Base-by-base conservation (phyloP, 2,797 vertebrate genomes). In the Bradypodion ventrale region DNA sequence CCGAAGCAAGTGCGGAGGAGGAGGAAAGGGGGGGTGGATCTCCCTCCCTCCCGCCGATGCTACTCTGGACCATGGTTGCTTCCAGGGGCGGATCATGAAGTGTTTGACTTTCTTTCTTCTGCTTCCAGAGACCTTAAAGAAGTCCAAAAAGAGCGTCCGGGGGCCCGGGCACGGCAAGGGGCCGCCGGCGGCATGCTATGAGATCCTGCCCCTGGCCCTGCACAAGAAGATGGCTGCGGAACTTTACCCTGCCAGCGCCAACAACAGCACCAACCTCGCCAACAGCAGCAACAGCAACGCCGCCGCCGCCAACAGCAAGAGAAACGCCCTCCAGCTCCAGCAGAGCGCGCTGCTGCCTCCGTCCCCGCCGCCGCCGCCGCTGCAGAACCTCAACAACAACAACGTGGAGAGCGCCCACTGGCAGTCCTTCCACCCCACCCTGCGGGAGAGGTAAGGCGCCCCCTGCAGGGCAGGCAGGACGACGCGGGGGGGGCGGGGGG, bases 61-160 rank as follows among this genome's bases (percentile, higher is more conserved):
- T 97, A 91, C 95, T 97, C 95, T 97, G 95, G 97, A 96, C 90
- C 94, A 96, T 88, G 97, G 97, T 94, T 98, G 97, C 96, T 96
- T 97, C 94, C 96, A 98, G 97, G 98, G 97, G 96, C 96, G 98
- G 96, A 96, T 98, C 96, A 98, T 97, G 97, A 98, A 97, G 97
- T 98, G 97, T 93, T 90, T 99, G 91, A 97, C 97, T 90, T 98
- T 97, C 90, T 96, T 99, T 83, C 96, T 99, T 85, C 96, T 99
- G 92, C 97, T 99, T 85, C 97, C 98, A 93, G 98, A 98, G 96
- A 97, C 97, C 86, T 95, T 98, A 89, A 98, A 98, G 90, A 98
- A 97, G 97, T 97, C 97, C 90, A 97, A 96, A 94, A 97, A 95
- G 96, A 90, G 96, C 75, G 95, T 94, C 75, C 94, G 96, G 93